Conservation (phyloP, 1,140 invertebrate genomes). For the Magallana gigas region DNA sequence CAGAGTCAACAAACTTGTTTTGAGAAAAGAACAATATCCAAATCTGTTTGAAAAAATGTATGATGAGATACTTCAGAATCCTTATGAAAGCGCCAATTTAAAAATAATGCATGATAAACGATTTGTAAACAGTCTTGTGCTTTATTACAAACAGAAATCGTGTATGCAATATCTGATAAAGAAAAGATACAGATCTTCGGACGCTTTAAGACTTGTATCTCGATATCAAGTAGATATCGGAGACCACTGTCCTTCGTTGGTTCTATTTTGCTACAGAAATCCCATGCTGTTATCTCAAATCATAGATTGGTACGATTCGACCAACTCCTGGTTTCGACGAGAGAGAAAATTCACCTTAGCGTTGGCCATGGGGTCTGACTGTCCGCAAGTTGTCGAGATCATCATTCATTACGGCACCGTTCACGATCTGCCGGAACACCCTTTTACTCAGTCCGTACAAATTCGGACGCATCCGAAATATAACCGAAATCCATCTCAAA, state of each 20-base stretch:
- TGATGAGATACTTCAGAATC: neutral
- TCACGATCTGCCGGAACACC: neutral
- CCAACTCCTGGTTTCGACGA: conserved; percentile 4
- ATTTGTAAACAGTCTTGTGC: neutral
- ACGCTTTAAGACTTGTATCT: neutral
- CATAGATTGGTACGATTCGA: neutral
- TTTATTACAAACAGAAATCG: neutral
- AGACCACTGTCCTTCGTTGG: neutral
- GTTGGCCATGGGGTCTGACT: neutral
- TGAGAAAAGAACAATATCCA: neutral
- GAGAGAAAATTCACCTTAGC: neutral
- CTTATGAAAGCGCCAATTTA: neutral
- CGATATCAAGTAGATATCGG: neutral
- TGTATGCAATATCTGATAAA: neutral
- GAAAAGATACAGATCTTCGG: neutral
- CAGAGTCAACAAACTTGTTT: neutral
- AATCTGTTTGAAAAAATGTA: neutral
- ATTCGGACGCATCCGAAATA: neutral
- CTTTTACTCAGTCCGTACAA: neutral
- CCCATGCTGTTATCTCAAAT: neutral
- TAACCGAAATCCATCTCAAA: neutral
- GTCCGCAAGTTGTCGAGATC: conserved; percentile 18
- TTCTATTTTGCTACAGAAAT: conserved; percentile 6
- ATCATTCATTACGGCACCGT: neutral
- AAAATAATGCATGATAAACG: neutral